A percentile compares a stretch with the other conserved stretches of the same genome.
These are phyloP conservation scores for Plagodis dolabraria DNA, from an alignment of 2,888 invertebrate genomes.

Conservation along the genomic window DNA sequence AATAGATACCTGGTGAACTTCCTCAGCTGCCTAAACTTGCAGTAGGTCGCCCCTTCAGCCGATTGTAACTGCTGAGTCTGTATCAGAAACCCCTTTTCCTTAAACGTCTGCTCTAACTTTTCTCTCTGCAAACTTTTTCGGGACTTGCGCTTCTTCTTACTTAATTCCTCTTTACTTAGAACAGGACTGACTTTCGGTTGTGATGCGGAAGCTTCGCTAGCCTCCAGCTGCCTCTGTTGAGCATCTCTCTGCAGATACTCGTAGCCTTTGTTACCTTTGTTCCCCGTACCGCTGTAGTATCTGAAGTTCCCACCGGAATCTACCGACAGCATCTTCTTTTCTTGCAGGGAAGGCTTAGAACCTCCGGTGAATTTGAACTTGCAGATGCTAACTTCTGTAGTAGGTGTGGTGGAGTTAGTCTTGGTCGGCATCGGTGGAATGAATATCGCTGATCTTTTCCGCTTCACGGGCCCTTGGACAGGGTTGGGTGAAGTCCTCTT, in stretches of 20 bases:
- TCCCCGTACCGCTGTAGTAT: slow-evolving; percentile 94
- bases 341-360: slow-evolving; percentile 93
- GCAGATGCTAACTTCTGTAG: slow-evolving; percentile 95
- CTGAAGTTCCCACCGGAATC: slow-evolving; percentile 95
- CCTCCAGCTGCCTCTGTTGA: slow-evolving; percentile 67
- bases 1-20: slow-evolving; percentile 96
- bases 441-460: slow-evolving; percentile 93
- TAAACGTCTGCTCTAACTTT: slow-evolving; percentile 95
- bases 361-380: slow-evolving; percentile 97
- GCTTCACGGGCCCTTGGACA: slow-evolving; percentile 82
- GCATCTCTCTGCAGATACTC: slow-evolving; percentile 91
- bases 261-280: slow-evolving; percentile 92
- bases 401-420: slow-evolving; percentile 89
- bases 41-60: slow-evolving; percentile 96
- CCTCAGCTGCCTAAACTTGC: slow-evolving; percentile 95
- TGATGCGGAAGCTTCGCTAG: slow-evolving; percentile 51
- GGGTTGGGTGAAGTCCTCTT: slow-evolving; percentile 74
- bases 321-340: slow-evolving; percentile 96
- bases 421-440: slow-evolving; percentile 93
- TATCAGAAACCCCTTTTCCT: slow-evolving; percentile 96
- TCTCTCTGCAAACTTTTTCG: slow-evolving; percentile 93
- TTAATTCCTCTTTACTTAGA: slow-evolving; percentile 67
- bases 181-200: slow-evolving; percentile 42
- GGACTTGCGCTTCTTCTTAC: slow-evolving; percentile 89
- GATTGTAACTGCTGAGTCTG: slow-evolving; percentile 97